phyloP scores from a whole-genome alignment of 2,113 vertebrate genomes.

The Tinamus guttatus region DNA sequence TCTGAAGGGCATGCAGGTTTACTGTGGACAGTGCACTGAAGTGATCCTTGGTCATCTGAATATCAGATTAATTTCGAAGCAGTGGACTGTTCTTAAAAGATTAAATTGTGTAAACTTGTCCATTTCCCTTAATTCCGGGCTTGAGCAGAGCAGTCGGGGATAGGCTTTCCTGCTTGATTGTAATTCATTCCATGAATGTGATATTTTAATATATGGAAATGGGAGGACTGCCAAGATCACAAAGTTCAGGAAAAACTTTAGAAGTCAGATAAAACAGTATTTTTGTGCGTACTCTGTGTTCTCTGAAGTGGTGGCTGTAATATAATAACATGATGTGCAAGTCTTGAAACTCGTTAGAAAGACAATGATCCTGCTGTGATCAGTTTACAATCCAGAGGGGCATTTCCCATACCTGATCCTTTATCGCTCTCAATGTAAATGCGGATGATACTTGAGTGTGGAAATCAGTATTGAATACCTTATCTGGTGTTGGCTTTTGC shows the following conservation, averaged over 20 bases:
- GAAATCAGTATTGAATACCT: not conserved
- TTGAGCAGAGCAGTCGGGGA: constrained; percentile 2
- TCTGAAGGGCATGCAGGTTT: not conserved
- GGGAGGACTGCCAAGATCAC: constrained; percentile 43
- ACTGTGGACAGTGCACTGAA: not conserved
- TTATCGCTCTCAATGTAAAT: not conserved
- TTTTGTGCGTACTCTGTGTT: not conserved
- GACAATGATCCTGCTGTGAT: constrained; percentile 48
- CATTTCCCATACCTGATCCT: constrained; percentile 9
- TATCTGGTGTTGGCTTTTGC: not conserved
- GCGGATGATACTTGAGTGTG: not conserved
- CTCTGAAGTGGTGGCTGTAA: not conserved
- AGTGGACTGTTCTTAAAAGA: not conserved
- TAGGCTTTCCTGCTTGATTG: constrained; percentile 26
- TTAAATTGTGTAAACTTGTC: constrained; percentile 28
- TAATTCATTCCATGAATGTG: constrained; percentile 44
- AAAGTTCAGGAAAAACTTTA: constrained; percentile 46
- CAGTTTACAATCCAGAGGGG: not conserved
- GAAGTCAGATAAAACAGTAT: constrained; percentile 49
- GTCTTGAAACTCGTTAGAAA: constrained; percentile 33
- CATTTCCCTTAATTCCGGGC: constrained; percentile 34
- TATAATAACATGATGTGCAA: constrained; percentile 16
- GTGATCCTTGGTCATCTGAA: not conserved
- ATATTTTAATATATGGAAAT: constrained; percentile 35
- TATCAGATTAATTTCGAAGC: constrained; percentile 32